A percentile compares a stretch with the other conserved stretches of the same genome.
Conservation (phyloP, 2,888 invertebrate species). For the Apamea monoglypha region DNA sequence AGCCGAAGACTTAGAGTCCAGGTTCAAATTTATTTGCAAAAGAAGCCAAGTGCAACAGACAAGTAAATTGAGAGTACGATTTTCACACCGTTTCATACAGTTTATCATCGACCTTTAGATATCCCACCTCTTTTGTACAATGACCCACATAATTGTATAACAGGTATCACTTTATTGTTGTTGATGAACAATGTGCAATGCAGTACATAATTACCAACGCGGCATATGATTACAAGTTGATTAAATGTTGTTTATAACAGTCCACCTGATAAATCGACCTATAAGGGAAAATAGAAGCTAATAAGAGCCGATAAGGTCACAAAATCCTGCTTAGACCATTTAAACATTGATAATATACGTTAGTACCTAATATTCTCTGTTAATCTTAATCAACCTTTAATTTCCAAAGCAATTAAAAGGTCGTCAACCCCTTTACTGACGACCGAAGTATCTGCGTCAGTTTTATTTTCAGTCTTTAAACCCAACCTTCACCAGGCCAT, state of each 20-base stretch:
- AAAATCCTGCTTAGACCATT: neutral
- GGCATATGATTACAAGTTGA: constrained; percentile 5
- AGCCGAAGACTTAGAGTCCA: neutral
- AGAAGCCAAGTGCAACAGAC: neutral
- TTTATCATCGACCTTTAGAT: constrained; percentile 40
- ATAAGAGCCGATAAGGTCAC: neutral
- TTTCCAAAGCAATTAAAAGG: neutral
- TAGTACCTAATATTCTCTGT: neutral
- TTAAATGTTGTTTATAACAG: constrained; percentile 23
- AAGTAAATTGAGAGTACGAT: neutral
- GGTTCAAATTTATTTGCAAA: neutral
- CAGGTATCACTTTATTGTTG: constrained; percentile 42
- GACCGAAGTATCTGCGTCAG: neutral
- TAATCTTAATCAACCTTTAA: neutral
- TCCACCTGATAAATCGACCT: constrained; percentile 8
- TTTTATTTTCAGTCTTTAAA: neutral
- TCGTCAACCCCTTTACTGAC: neutral
- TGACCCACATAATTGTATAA: constrained; percentile 49
- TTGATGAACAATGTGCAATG: constrained; percentile 52
- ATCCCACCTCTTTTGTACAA: constrained; percentile 40
- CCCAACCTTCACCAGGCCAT: neutral
- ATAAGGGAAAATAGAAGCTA: neutral
- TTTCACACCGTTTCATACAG: neutral
- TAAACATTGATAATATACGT: neutral
- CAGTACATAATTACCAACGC: constrained; percentile 22